Percentiles rank a stretch among this genome's conserved stretches.
Conservation (phyloP, 1,140 invertebrate genomes). For the Drosophila malerkotliana region DNA sequence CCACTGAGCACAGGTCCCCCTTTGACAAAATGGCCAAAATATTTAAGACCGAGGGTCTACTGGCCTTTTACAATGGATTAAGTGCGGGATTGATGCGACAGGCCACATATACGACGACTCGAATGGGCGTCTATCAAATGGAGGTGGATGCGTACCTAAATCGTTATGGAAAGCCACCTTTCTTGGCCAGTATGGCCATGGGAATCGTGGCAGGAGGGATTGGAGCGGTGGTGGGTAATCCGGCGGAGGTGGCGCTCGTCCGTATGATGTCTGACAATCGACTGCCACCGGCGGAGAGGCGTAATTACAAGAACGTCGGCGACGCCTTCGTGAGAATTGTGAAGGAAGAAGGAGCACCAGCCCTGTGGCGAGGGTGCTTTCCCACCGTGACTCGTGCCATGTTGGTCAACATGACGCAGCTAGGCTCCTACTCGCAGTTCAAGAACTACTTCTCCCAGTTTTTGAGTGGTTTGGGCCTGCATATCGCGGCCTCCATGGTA, state of each 20-base stretch:
- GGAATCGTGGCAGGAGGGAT: slow-evolving; percentile 87
- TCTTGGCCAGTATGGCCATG: slow-evolving; percentile 84
- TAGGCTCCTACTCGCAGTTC: slow-evolving; percentile 88
- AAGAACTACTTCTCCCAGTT: slow-evolving; percentile 27
- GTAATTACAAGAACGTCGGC: slow-evolving; percentile 90
- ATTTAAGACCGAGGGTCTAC: slow-evolving; percentile 26
- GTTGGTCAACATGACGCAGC: slow-evolving; percentile 91
- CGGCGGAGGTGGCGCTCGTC: slow-evolving; percentile 89
- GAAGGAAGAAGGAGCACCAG: slow-evolving; percentile 88
- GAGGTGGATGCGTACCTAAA: slow-evolving; percentile 46
- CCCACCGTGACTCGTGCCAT: slow-evolving; percentile 86
- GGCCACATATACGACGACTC: slow-evolving; percentile 89
- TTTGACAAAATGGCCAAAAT: slow-evolving; percentile 47
- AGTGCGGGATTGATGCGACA: slow-evolving; percentile 86
- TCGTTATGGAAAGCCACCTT: background rate
- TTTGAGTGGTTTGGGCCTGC: slow-evolving; percentile 92
- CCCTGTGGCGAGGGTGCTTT: slow-evolving; percentile 89
- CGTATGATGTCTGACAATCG: slow-evolving; percentile 92
- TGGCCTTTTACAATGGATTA: slow-evolving; percentile 55
- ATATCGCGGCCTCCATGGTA: slow-evolving; percentile 97
- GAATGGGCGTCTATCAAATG: slow-evolving; percentile 87
- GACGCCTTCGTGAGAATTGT: slow-evolving; percentile 89
- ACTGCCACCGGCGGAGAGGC: slow-evolving; percentile 87
- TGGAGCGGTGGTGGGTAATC: slow-evolving; percentile 91
- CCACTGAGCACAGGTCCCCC: slow-evolving; percentile 33